Percentiles rank a stretch among this genome's conserved stretches.
phyloP scores from a whole-genome alignment of 2,113 vertebrate genomes.

The Piprites chloris region DNA sequence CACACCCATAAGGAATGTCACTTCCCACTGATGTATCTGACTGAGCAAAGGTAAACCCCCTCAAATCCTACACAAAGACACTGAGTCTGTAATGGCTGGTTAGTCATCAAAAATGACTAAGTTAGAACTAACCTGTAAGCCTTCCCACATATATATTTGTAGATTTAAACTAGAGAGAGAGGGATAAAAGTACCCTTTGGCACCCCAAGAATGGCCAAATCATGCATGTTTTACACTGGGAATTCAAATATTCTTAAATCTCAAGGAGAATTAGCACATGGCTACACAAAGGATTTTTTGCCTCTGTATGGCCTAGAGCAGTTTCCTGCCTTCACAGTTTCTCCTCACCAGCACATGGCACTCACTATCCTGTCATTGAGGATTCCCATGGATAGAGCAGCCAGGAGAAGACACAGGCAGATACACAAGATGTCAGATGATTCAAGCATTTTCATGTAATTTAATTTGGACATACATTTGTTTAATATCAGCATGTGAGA shows the following conservation, averaged over 20 bases:
- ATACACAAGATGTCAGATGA: not conserved
- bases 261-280: not conserved
- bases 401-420: not conserved
- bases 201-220: not conserved
- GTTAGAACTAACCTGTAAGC: not conserved
- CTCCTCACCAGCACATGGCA: not conserved
- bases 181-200: not conserved
- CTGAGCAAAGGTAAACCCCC: not conserved
- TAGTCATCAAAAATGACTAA: not conserved
- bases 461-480: not conserved
- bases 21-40: not conserved
- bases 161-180: not conserved
- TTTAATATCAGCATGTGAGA: not conserved
- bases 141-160: accelerated
- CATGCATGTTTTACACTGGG: not conserved
- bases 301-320: not conserved
- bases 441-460: not conserved
- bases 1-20: not conserved
- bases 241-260: not conserved
- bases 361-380: not conserved
- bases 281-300: not conserved
- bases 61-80: not conserved
- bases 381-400: not conserved
- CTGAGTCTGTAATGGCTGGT: not conserved
- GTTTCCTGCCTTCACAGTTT: not conserved